Conservation (phyloP, 2,113 vertebrate species). For the Sitta europaea region DNA sequence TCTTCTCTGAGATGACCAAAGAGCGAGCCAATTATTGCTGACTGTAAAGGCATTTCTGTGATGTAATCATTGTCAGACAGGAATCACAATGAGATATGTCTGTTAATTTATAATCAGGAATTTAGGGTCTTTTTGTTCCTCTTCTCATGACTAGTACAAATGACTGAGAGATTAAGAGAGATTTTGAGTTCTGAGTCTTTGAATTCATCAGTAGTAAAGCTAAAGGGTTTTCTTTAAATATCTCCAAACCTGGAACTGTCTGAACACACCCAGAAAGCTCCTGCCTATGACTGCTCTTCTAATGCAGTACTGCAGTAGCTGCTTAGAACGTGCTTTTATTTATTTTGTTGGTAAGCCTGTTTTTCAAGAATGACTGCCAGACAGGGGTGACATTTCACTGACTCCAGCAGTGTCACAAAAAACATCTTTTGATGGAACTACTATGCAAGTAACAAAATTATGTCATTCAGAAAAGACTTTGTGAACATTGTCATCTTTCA, state of each 20-base stretch:
- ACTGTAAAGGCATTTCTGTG: not conserved
- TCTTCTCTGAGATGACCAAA: not conserved
- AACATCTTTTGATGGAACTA: not conserved
- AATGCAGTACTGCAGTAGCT: not conserved
- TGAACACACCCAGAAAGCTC: not conserved
- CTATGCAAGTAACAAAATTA: not conserved
- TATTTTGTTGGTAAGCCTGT: not conserved
- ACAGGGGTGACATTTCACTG: rapidly evolving
- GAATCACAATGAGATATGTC: not conserved
- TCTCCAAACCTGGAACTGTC: not conserved
- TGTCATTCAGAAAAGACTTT: not conserved
- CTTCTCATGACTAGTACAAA: not conserved
- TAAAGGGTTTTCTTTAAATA: not conserved
- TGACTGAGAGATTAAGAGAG: not conserved
- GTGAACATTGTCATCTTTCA: not conserved
- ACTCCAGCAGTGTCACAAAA: not conserved
- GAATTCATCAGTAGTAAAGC: not conserved
- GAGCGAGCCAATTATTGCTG: not conserved
- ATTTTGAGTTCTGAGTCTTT: not conserved
- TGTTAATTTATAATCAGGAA: not conserved
- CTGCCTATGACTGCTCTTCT: not conserved
- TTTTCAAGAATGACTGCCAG: not conserved
- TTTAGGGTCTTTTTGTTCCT: not conserved
- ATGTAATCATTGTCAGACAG: not conserved
- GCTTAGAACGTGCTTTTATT: not conserved